Evolutionary conservation across 2,888 invertebrate species (phyloP).

Genomic region (Orthosia cruda): DNA sequence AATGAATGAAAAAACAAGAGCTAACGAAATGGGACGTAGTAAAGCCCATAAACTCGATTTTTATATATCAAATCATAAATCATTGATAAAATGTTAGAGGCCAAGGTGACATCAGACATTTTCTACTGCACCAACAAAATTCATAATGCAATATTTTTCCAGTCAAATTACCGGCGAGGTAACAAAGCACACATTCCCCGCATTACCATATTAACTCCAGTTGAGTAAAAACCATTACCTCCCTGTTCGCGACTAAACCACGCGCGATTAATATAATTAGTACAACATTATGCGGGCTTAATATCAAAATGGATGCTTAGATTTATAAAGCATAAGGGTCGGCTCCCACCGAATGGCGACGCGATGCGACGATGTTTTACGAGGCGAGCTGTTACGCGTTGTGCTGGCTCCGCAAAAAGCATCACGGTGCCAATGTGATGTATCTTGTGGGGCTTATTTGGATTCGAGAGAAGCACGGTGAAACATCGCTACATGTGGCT

Average conservation of each 20-base stretch:
- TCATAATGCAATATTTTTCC: constrained; percentile 10
- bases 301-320: constrained; percentile 68
- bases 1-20: background rate
- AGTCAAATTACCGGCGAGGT: constrained; percentile 27
- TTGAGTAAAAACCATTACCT: constrained; percentile 49
- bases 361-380: background rate
- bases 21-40: background rate
- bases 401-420: no score
- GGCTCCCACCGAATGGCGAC: background rate
- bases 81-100: background rate
- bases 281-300: constrained; percentile 67
- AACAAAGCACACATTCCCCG: constrained; percentile 38
- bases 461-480: no score
- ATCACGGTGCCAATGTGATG: no score
- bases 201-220: constrained; percentile 55
- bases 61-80: background rate
- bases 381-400: no score
- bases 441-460: no score
- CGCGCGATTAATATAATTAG: constrained; percentile 73
- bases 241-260: constrained; percentile 60
- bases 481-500: no score
- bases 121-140: background rate
- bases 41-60: background rate
- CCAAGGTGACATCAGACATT: background rate
- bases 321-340: constrained; percentile 70